Evolutionary conservation across 1,140 invertebrate species (phyloP).

Genomic region (Bilobella aurantiaca): DNA sequence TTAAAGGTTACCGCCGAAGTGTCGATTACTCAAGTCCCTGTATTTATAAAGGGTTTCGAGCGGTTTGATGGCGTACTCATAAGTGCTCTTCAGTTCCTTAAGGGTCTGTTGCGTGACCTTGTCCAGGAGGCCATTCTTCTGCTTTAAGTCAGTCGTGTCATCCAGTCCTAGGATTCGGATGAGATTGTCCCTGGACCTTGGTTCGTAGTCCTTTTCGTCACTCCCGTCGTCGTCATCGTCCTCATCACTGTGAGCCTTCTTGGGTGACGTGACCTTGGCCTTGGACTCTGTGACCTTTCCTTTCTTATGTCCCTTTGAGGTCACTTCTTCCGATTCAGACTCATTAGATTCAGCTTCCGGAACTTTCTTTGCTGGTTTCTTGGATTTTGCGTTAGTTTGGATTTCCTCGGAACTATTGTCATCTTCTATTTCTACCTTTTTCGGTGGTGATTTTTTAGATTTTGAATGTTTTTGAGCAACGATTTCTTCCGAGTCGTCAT

Average conservation of each 20-base stretch:
- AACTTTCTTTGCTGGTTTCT: too few species aligned
- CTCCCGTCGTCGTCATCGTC: conserved; percentile 19
- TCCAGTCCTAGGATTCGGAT: conserved; percentile 67
- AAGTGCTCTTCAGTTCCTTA: conserved; percentile 73
- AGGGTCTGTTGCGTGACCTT: conserved; percentile 65
- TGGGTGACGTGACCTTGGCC: too few species aligned
- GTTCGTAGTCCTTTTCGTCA: conserved; percentile 14
- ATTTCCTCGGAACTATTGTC: background rate
- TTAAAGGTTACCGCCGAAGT: conserved; percentile 58
- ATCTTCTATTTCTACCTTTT: background rate
- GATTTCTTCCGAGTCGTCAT: conserved; percentile 11
- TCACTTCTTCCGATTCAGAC: conserved; percentile 24
- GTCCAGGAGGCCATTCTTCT: conserved; percentile 57
- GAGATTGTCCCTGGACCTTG: conserved; percentile 65
- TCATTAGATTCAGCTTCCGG: conserved; percentile 23
- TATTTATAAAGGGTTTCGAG: conserved; percentile 83
- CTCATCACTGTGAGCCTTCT: too few species aligned
- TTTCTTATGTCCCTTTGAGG: conserved; percentile 14
- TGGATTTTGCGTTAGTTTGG: conserved; percentile 14
- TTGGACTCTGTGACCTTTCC: conserved; percentile 21
- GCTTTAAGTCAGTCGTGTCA: conserved; percentile 53
- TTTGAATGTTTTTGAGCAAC: background rate
- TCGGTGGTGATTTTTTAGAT: background rate
- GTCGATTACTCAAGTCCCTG: conserved; percentile 78
- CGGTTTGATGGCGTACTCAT: conserved; percentile 78